Evolutionary conservation across 2,888 invertebrate species (phyloP), one percentile per base, ranked within the genome.

Genomic region (Eristalinus aeneus): DNA sequence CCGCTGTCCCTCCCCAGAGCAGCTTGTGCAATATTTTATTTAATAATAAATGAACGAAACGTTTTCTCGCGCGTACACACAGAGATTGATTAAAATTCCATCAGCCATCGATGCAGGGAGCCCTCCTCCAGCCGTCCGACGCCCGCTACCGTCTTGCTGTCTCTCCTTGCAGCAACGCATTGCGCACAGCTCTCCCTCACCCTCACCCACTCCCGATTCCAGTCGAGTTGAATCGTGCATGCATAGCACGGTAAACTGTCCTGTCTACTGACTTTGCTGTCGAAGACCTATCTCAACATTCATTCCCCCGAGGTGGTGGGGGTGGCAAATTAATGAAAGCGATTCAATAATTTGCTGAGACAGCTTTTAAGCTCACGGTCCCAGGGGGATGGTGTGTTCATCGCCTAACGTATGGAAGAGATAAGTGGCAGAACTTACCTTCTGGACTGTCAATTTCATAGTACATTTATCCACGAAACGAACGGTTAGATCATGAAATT

Each of bases 361-460:
- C 88, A 88, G 85, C 85, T 85, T 88, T 88, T 79, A 84, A 83
- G 82, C 82, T 85, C 79, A 64, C 69, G 32, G 72, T 76, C 60
- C 67, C 54, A 54, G 23, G 4, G 20, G 1, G 11, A 34, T 61
- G 22, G 39, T 54, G 16, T 65, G 60, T 64, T 60, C 16, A 61
- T 34, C 27, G 32, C 10, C 54, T 31, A 78, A 20, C 61, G 75
- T 80, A 80, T 81, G 72, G 60, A 23, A 56, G 23, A 11, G 46
- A 46, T 8, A 56, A 11, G 8, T 20, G 22, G 46, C 72, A 12
- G 8, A 10, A 88, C 91, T 91, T 89, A 92, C 92, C 92, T 92
- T 91, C 91, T 89, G 92, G 91, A 90, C 91, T 90, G 89, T 92
- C 92, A 91, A 92, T 92, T 91, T 91, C 92, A 92, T 92, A 91